A percentile compares a stretch with the other conserved stretches of the same genome.
These are phyloP conservation scores for Trialeurodes vaporariorum DNA, from an alignment of 1,140 invertebrate genomes.

Conservation along the genomic window DNA sequence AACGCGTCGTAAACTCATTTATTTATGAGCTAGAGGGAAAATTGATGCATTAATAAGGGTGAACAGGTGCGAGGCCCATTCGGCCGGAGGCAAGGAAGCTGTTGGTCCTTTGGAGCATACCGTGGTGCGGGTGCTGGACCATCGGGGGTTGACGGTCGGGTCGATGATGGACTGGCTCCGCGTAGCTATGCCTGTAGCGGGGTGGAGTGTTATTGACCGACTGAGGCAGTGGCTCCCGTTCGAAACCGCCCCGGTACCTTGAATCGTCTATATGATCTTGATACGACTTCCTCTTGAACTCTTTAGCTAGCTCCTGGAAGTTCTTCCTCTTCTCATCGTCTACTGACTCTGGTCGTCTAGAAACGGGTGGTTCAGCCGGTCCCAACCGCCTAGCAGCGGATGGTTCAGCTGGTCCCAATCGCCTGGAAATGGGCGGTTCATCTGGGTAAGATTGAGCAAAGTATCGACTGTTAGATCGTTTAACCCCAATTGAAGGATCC, in stretches of 20 bases:
- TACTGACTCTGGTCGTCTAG: constrained; percentile 32
- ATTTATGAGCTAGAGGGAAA: no score
- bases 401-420: neutral
- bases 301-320: constrained; percentile 36
- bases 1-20: no score
- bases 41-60: constrained; percentile 36
- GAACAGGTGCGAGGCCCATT: constrained; percentile 39
- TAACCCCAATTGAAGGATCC: no score
- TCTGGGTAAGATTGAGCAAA: no score
- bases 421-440: neutral
- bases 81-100: constrained; percentile 28
- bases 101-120: constrained; percentile 23
- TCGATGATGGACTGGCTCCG: constrained; percentile 33
- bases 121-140: constrained; percentile 17
- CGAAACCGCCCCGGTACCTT: constrained; percentile 5
- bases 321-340: constrained; percentile 35
- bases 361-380: constrained; percentile 16
- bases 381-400: neutral
- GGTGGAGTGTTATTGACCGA: constrained; percentile 14
- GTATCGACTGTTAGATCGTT: neutral
- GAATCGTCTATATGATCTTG: constrained; percentile 24
- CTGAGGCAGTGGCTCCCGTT: neutral
- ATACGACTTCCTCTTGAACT: constrained; percentile 36
- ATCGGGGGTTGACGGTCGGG: constrained; percentile 1
- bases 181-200: constrained; percentile 43